Percentiles rank a stretch among this genome's conserved stretches.
Evolutionary conservation across 2,797 vertebrate genomes (phyloP).

Genomic region (Balearica regulorum): DNA sequence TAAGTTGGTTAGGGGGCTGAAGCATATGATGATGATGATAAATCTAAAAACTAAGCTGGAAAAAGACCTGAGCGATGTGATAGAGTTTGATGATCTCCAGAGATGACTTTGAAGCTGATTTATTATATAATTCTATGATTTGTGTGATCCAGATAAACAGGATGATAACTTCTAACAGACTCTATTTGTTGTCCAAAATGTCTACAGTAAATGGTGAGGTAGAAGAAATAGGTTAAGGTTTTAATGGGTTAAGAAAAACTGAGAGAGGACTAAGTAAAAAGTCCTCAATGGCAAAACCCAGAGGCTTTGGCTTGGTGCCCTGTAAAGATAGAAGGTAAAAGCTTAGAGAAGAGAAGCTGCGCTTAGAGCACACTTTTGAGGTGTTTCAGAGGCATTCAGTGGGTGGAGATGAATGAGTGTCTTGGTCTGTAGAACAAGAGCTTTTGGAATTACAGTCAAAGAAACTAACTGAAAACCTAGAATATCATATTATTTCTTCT

Average conservation of each 20-base stretch:
- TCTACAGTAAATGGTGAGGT: background rate
- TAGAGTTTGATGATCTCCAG: background rate
- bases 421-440: background rate
- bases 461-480: background rate
- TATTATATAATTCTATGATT: background rate
- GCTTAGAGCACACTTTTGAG: background rate
- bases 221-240: background rate
- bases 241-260: background rate
- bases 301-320: background rate
- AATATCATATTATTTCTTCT: background rate
- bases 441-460: background rate
- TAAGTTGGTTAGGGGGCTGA: background rate
- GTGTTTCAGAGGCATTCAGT: background rate
- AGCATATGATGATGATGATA: background rate
- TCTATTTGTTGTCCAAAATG: background rate
- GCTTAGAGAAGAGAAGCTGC: background rate
- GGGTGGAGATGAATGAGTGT: background rate
- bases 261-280: background rate
- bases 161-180: background rate
- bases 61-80: background rate
- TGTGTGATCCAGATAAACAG: background rate
- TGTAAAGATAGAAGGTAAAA: background rate
- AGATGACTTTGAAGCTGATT: background rate
- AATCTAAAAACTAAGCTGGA: background rate
- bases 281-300: background rate